Percentiles rank a stretch among this genome's conserved stretches.
phyloP scores from a whole-genome alignment of 1,140 invertebrate species.

The Drosophila pectinifera region DNA sequence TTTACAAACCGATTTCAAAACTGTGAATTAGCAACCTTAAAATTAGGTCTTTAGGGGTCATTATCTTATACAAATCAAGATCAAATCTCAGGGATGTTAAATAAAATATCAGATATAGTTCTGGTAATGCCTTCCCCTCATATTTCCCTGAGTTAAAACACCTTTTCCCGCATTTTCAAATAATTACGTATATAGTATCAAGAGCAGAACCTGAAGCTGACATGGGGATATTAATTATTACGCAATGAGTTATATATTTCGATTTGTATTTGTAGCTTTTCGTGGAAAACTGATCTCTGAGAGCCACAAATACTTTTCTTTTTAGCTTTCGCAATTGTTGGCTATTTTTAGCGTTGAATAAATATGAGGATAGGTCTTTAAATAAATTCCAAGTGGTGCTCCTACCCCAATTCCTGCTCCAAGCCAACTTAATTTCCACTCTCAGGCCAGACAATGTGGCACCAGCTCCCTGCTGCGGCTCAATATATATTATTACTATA shows the following conservation, averaged over 20 bases:
- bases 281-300: too few species aligned
- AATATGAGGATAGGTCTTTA: not conserved
- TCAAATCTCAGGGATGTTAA: not conserved
- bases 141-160: not conserved
- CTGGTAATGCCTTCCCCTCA: not conserved
- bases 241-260: too few species aligned
- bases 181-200: not conserved
- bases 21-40: not conserved
- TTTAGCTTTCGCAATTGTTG: too few species aligned
- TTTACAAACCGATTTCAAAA: not conserved
- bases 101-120: not conserved
- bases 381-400: not conserved
- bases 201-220: not conserved
- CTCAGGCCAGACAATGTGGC: constrained; percentile 57
- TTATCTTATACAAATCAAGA: not conserved
- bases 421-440: constrained; percentile 15
- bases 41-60: not conserved
- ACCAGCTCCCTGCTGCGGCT: constrained; percentile 20
- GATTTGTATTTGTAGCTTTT: too few species aligned
- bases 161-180: not conserved
- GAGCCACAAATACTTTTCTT: too few species aligned
- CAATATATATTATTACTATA: constrained; percentile 14
- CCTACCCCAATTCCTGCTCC: not conserved
- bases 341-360: too few species aligned
- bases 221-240: not conserved